Evolutionary conservation across 2,888 invertebrate species (phyloP), one percentile per base, ranked within the genome.

Genomic region (Linnaemya tessellans): DNA sequence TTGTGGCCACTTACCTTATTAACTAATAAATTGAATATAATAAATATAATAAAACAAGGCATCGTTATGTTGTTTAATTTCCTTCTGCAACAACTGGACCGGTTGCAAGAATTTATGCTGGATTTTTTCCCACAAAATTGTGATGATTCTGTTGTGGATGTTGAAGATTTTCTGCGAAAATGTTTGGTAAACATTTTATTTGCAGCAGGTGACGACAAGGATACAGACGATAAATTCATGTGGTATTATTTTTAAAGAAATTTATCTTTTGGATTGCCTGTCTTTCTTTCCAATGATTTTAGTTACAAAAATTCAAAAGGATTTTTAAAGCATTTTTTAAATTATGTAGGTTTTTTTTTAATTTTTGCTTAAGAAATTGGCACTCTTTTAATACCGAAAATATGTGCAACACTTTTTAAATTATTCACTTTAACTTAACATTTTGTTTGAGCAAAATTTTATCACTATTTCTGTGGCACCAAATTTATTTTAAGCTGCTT

Each of bases 131-230:
- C 70, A 54, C 62, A 43, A 51, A 62, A 13, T 43, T 62, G 20
- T 4, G 54, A 49, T 49, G 71, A 49, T 56, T 20, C 46, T 80
- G 54, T 11, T 54, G 35, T 22, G 20, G 25, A 8, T 62, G 84
- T 75, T 89, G 89, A 88, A 86, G 89, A 89, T 92, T 92, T 92
- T 91, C 92, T 90, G 87, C 92, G 91, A 89, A 90, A 92, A 89
- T 92, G 92, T 91, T 92, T 92, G 88, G 90, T 92, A 89, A 92
- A 92, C 92, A 92, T 92, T 92, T 90, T 92, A 88, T 89, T 91
- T 88, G 84, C 86, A 77, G 87, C 86, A 86, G 75, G 68, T 71
- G 82, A 51, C 58, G 38, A 41, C 35, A 8, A 38, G 8, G 41
- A 46, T 35, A 60, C 30, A 7, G 49, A 30, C 51, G 64, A 51